Evolutionary conservation across 2,797 vertebrate genomes (phyloP), one percentile per base, ranked within the genome.

Genomic region (Adrianichthys oophorus): DNA sequence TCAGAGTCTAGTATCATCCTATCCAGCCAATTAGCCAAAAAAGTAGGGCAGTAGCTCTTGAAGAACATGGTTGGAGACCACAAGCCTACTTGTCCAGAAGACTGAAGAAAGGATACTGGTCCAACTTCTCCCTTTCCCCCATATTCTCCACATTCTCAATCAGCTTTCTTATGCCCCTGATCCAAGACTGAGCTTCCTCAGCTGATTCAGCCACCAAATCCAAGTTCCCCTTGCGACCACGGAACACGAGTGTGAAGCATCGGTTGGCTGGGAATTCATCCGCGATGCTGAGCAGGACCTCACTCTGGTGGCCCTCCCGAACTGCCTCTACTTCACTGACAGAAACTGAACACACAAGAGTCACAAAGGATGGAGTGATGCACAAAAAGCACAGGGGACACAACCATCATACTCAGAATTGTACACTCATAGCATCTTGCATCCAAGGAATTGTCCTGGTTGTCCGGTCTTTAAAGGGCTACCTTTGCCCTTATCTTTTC

Each of bases 171-270:
- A 96, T 90, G 45, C 97, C 97, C 48, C 78, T 88, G 74, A 96
- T 86, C 97, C 97, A 99, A 57, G 89, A 89, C 80, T 94, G 91
- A 0, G 96, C 96, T 65, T 98, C 95, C 44, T 95, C 91, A 0
- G 87, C 79, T 0, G 93, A 94, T 65, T 91, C 87, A 0, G 97
- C 95, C 52, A 98, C 92, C 52, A 99, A 89, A 84, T 99, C 96
- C 82, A 98, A 87, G 90, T 98, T 98, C 16, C 90, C 88, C 0
- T 92, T 90, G 15, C 96, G 95, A 2, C 97, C 94, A 0, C 94
- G 91, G 79, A 99, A 99, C 60, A 98, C 95, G 24, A 99, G 57
- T 0, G 96, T 98, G 86, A 99, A 97, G 83, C 97, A 98, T 54
- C 93, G 90, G 10, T 95, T 91, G 0, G 95, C 59, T 0, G 94